Evolutionary conservation across 2,797 vertebrate genomes (phyloP), one percentile per base, ranked within the genome.

Genomic region (Novumbra hubbsi): DNA sequence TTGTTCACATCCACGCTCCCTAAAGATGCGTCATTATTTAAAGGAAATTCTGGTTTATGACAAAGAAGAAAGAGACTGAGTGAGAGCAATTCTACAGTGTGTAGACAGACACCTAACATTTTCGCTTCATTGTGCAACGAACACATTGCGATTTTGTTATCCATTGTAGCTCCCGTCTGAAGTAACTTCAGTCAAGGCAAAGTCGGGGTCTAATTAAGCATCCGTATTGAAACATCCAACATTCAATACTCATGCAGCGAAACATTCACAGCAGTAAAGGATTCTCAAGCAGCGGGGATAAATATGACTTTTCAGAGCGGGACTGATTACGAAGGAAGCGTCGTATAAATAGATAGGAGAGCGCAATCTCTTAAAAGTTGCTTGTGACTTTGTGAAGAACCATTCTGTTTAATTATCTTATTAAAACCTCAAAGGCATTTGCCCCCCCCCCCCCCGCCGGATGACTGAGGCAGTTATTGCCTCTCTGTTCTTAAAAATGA

Each of bases 391-490:
- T 1, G 62, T 64, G 78, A 87, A 73, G 75, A 88, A 82, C 74
- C 78, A 80, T 84, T 87, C 80, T 77, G 84, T 88, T 88, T 91
- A 93, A 93, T 93, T 91, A 91, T 92, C 85, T 87, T 86, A 86
- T 86, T 87, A 82, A 90, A 90, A 88, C 79, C 86, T 89, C 84
- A 88, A 87, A 91, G 86, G 85, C 83, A 88, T 89, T 90, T 88
- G 78, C 84, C 85, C 81, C 78, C 82, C 79, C 83, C 84, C 76
- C 34, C 34, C 82, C 79, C 83, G 83, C 75, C 73, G 71, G 81
- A 86, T 91, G 91, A 93, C 85, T 89, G 87, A 81, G 63, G 83
- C 86, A 86, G 86, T 90, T 93, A 92, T 90, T 91, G 89, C 88
- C 75, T 88, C 78, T 85, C 81, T 88, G 87, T 86, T 90, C 85